Evolutionary conservation across 2,888 invertebrate species (phyloP).

Genomic region (Drosophila kanekoi): DNA sequence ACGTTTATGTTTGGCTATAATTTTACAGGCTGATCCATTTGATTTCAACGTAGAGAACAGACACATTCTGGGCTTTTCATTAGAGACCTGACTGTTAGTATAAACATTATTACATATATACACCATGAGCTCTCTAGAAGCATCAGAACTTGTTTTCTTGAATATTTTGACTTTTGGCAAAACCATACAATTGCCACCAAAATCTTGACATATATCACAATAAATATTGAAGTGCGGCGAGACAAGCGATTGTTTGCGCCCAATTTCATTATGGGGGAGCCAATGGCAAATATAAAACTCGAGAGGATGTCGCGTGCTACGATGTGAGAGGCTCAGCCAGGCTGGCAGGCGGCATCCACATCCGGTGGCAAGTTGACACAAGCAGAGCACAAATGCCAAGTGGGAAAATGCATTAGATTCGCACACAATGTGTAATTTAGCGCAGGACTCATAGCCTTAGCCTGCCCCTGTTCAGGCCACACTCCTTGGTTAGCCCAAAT

Average conservation of each 20-base stretch:
- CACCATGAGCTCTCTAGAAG: not conserved
- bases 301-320: conserved; percentile 27
- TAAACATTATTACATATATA: not conserved
- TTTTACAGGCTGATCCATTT: too few relatives aligned
- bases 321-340: conserved; percentile 7
- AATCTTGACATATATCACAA: conserved; percentile 20
- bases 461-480: not conserved
- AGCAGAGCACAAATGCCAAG: conserved; percentile 35
- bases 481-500: conserved; percentile 26
- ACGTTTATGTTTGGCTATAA: too few relatives aligned
- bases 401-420: conserved; percentile 65
- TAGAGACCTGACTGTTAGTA: not conserved
- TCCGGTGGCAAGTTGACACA: conserved; percentile 54
- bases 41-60: too few relatives aligned
- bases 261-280: conserved; percentile 64
- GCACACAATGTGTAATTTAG: conserved; percentile 74
- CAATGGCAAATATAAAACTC: conserved; percentile 31
- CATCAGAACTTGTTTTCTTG: not conserved
- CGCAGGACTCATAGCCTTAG: conserved; percentile 27
- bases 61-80: too few relatives aligned
- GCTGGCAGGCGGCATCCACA: conserved; percentile 30
- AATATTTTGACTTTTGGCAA: not conserved
- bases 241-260: conserved; percentile 57
- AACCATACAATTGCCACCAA: conserved; percentile 8
- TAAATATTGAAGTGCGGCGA: conserved; percentile 31